Evolutionary conservation across 2,888 invertebrate species (phyloP).

Genomic region (Monoplex corrugatus): DNA sequence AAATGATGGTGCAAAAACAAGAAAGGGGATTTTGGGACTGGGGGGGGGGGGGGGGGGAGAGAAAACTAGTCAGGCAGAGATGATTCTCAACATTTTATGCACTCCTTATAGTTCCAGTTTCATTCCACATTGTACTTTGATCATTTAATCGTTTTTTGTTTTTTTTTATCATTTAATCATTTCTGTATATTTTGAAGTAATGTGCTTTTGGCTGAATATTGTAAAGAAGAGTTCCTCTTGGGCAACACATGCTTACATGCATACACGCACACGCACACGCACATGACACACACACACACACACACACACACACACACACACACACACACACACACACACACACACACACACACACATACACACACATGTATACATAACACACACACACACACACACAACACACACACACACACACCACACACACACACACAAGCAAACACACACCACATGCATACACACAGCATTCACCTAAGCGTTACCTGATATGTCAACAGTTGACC

Average conservation of each 20-base stretch:
- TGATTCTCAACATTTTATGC: neutral
- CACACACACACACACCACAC: neutral
- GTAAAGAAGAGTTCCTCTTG: neutral
- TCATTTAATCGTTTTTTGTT: too few species aligned
- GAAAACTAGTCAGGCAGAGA: too few species aligned
- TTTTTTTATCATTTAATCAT: too few species aligned
- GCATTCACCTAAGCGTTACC: neutral
- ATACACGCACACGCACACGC: neutral
- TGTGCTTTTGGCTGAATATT: too few species aligned
- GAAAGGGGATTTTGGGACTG: too few species aligned
- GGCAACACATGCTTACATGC: neutral
- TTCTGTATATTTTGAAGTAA: too few species aligned
- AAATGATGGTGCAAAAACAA: too few species aligned
- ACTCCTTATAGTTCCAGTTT: neutral
- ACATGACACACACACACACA: neutral
- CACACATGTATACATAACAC: neutral
- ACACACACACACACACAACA: too few species aligned
- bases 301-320: neutral
- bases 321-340: neutral
- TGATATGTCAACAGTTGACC: constrained; percentile 67
- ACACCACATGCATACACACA: neutral
- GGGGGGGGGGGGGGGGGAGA: too few species aligned
- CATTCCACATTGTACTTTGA: too few species aligned
- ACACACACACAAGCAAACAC: neutral
- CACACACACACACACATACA: neutral